phyloP scores from a whole-genome alignment of 2,888 invertebrate species.

The Globia sparganii region DNA sequence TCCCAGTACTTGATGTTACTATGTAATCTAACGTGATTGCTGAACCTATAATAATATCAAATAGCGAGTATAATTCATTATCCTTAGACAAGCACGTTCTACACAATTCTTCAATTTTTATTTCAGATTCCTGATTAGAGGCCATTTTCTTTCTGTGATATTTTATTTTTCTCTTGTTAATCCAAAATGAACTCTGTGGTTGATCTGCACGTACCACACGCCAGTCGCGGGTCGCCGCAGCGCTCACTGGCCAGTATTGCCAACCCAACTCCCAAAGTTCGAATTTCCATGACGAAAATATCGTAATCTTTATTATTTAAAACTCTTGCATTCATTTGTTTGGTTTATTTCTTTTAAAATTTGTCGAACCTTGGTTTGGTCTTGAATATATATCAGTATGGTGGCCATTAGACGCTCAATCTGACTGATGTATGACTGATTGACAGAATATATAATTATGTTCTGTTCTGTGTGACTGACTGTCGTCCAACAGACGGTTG shows the following conservation, averaged over 20 bases:
- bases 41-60: conserved; percentile 74
- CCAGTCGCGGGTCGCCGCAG: too few species aligned
- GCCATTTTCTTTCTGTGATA: conserved; percentile 68
- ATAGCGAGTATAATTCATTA: conserved; percentile 79
- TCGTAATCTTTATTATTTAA: too few species aligned
- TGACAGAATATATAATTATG: too few species aligned
- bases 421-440: too few species aligned
- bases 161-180: neutral
- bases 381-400: neutral
- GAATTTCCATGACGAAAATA: neutral
- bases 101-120: conserved; percentile 82
- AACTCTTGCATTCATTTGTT: too few species aligned
- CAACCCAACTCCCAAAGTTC: neutral
- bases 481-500: too few species aligned
- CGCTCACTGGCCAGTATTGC: neutral
- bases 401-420: too few species aligned
- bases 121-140: conserved; percentile 68
- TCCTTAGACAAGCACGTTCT: conserved; percentile 86
- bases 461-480: too few species aligned
- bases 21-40: conserved; percentile 74
- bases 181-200: too few species aligned
- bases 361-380: neutral
- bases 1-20: conserved; percentile 79
- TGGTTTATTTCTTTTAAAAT: too few species aligned
- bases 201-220: too few species aligned